Conservation (phyloP, 2,797 vertebrate genomes). For the Graptemys geographica region DNA sequence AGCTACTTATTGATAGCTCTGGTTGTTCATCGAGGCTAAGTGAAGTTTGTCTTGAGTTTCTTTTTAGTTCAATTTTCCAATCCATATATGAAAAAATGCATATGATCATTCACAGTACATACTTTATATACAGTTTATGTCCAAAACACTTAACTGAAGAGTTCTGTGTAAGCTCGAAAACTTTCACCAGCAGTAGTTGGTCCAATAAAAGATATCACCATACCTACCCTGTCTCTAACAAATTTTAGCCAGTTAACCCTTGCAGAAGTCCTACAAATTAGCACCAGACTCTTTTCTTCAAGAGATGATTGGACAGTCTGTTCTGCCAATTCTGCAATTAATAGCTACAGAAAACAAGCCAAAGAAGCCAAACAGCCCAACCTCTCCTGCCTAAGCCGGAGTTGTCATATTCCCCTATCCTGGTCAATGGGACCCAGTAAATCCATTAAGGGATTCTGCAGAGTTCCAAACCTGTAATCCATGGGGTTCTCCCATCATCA, state of each 20-base stretch:
- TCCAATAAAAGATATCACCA: background rate
- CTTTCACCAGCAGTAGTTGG: background rate
- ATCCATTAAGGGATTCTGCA: background rate
- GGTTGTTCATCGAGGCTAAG: background rate
- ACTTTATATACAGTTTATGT: background rate
- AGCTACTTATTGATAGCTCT: background rate
- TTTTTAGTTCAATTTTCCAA: background rate
- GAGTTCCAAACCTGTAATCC: background rate
- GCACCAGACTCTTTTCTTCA: constrained; percentile 15
- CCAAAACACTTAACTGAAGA: background rate
- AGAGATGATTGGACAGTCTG: background rate
- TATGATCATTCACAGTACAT: background rate
- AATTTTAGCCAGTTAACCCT: constrained; percentile 3
- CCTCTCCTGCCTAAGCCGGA: background rate
- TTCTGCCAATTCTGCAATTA: constrained; percentile 8
- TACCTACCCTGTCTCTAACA: background rate
- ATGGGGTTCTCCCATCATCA: background rate
- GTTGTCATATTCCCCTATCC: background rate
- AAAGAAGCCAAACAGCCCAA: background rate
- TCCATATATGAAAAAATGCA: background rate
- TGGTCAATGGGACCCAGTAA: background rate
- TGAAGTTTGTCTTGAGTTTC: background rate
- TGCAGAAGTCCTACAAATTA: constrained; percentile 22
- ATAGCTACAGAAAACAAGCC: background rate
- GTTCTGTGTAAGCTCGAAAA: background rate